These are phyloP conservation scores for Tapirus terrestris DNA, from an alignment of 2,113 vertebrate species.

Conservation along the genomic window DNA sequence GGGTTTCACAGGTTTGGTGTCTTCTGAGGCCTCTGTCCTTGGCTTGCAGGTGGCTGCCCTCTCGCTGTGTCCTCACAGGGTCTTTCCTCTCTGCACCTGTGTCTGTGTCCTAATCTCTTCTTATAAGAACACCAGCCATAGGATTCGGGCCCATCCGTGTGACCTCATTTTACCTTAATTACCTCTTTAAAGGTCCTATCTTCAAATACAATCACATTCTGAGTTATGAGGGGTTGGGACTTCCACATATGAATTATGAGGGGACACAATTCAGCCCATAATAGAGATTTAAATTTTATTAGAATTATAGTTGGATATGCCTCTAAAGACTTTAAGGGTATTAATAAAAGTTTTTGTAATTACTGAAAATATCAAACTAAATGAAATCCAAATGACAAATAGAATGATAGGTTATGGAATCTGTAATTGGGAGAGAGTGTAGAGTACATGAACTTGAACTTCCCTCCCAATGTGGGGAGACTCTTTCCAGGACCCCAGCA, in stretches of 20 bases:
- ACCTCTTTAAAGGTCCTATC: background rate
- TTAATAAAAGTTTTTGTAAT: background rate
- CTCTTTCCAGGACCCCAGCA: background rate
- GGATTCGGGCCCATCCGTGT: background rate
- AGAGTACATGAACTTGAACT: background rate
- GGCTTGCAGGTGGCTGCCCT: background rate
- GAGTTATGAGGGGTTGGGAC: background rate
- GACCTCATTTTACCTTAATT: background rate
- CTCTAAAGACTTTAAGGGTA: background rate
- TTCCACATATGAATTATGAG: background rate
- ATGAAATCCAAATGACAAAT: background rate
- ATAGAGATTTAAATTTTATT: background rate
- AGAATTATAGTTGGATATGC: background rate
- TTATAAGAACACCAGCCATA: background rate
- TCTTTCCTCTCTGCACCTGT: background rate
- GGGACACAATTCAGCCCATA: background rate
- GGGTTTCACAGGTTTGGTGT: background rate
- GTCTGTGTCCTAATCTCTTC: background rate
- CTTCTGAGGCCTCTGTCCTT: background rate
- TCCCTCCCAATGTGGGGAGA: background rate
- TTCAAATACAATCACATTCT: background rate
- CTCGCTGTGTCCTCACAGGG: background rate
- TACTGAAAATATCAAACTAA: background rate
- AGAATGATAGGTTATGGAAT: background rate
- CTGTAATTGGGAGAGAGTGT: background rate